Conservation (phyloP, 1,140 invertebrate species). For the Pristionchus pacificus region DNA sequence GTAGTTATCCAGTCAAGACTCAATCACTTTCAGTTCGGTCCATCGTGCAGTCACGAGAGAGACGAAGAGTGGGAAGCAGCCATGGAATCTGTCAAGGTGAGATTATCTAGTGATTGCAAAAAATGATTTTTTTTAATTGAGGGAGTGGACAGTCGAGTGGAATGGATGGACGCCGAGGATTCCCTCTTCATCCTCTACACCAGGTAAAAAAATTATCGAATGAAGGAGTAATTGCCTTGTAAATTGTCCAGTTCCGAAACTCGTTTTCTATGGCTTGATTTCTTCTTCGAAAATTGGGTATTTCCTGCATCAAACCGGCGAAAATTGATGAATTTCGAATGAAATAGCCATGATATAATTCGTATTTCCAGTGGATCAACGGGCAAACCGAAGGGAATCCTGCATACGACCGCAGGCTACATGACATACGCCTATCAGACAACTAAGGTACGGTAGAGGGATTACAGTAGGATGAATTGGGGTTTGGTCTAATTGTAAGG, state of each 20-base stretch:
- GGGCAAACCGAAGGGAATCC: constrained; percentile 94
- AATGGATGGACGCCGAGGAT: constrained; percentile 90
- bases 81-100: background rate
- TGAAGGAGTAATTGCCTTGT: too few species aligned
- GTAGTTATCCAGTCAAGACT: background rate
- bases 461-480: background rate
- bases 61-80: background rate
- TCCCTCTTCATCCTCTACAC: constrained; percentile 95
- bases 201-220: too few species aligned
- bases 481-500: background rate
- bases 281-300: too few species aligned
- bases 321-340: too few species aligned
- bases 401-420: constrained; percentile 89
- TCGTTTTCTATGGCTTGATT: too few species aligned
- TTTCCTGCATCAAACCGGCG: too few species aligned
- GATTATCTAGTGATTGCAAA: background rate
- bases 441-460: constrained; percentile 37
- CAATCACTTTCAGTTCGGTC: background rate
- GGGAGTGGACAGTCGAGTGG: constrained; percentile 56
- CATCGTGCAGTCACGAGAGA: background rate
- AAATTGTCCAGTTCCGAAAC: too few species aligned
- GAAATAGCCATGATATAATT: background rate
- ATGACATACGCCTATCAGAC: constrained; percentile 72
- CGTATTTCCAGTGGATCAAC: constrained; percentile 75
- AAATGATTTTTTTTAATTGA: too few species aligned